phyloP scores from a whole-genome alignment of 1,140 invertebrate genomes.

The Aphaenogaster rudis region DNA sequence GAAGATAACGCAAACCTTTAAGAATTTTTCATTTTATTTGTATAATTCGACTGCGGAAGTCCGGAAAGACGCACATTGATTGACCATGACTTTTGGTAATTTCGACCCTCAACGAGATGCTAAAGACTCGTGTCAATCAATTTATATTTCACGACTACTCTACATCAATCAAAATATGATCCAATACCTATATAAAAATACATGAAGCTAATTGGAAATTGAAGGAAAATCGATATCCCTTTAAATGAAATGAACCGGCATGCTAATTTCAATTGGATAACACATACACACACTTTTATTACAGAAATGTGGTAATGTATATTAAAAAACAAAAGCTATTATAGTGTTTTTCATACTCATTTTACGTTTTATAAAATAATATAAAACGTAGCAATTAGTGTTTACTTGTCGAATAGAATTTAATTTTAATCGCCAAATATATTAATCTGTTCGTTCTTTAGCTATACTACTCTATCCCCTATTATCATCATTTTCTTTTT shows the following conservation, averaged over 20 bases:
- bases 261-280: conserved; percentile 13
- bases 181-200: background rate
- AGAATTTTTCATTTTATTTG: background rate
- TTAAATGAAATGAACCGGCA: background rate
- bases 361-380: background rate
- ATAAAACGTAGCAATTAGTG: background rate
- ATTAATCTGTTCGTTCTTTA: background rate
- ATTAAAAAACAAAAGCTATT: background rate
- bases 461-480: background rate
- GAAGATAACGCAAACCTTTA: background rate
- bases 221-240: conserved; percentile 3
- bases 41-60: background rate
- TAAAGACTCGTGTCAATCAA: background rate
- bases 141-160: conserved; percentile 3
- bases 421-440: conserved; percentile 1
- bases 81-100: background rate
- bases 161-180: background rate
- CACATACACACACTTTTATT: conserved; percentile 13
- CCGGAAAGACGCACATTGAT: background rate
- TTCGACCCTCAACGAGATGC: background rate
- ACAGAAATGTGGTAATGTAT: background rate
- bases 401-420: background rate
- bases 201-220: background rate
- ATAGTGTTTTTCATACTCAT: background rate
- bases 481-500: background rate